These are phyloP conservation scores for Dysmachus trigonus DNA, from an alignment of 2,888 invertebrate species.

Conservation along the genomic window DNA sequence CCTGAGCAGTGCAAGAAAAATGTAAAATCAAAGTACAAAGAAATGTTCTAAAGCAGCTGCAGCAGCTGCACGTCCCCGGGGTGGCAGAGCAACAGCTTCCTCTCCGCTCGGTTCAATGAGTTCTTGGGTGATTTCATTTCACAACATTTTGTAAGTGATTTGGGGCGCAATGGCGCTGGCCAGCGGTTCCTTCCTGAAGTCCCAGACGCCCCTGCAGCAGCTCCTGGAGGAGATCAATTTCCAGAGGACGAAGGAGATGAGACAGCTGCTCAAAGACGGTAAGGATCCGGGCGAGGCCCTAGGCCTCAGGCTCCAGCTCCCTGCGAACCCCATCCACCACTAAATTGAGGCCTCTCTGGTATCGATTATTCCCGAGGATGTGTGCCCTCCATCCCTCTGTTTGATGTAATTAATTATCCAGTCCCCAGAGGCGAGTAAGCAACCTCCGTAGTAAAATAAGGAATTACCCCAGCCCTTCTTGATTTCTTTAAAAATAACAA, in stretches of 20 bases:
- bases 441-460: not conserved
- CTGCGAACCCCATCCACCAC: not conserved
- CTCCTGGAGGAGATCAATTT: slow-evolving; percentile 91
- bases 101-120: not conserved
- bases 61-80: not conserved
- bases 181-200: slow-evolving; percentile 61
- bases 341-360: not conserved
- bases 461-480: not conserved
- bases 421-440: not conserved
- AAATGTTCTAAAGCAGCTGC: not conserved
- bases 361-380: not conserved
- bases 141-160: not conserved
- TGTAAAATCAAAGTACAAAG: not conserved
- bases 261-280: slow-evolving; percentile 89
- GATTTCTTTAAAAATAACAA: not conserved
- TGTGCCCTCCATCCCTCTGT: not conserved
- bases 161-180: slow-evolving; percentile 45
- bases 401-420: not conserved
- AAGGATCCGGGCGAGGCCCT: slow-evolving; percentile 53
- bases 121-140: not conserved
- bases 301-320: no score
- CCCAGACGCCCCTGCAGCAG: slow-evolving; percentile 80
- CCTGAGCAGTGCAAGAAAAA: not conserved
- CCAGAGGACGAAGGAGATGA: slow-evolving; percentile 90
- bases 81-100: not conserved